A percentile compares a stretch with the other conserved stretches of the same genome.
phyloP scores from a whole-genome alignment of 2,888 invertebrate genomes.

The Hermodice carunculata region DNA sequence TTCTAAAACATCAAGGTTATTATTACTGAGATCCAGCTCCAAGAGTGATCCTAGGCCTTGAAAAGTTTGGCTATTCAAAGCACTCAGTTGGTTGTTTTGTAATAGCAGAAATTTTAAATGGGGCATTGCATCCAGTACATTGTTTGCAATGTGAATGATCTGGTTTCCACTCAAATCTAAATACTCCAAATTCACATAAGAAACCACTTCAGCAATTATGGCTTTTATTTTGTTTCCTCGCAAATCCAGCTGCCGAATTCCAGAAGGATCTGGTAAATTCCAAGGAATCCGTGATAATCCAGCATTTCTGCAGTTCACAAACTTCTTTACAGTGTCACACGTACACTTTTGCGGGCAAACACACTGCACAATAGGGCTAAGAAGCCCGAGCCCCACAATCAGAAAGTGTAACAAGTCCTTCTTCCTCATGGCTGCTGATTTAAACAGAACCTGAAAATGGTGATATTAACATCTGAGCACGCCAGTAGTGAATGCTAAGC shows the following conservation, averaged over 20 bases:
- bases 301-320: constrained; percentile 17
- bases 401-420: too few relatives aligned
- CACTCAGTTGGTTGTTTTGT: constrained; percentile 15
- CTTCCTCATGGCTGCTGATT: too few relatives aligned
- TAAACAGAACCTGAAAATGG: too few relatives aligned
- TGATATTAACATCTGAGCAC: too few relatives aligned
- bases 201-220: constrained; percentile 15
- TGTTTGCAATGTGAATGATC: constrained; percentile 10
- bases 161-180: constrained; percentile 28
- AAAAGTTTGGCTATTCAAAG: constrained; percentile 11
- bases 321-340: constrained; percentile 7
- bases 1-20: constrained; percentile 8
- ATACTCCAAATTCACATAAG: constrained; percentile 23
- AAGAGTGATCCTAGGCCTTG: constrained; percentile 5
- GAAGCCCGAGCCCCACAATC: too few relatives aligned
- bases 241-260: constrained; percentile 20
- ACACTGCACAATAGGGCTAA: too few relatives aligned
- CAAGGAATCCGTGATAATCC: constrained; percentile 20
- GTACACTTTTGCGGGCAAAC: constrained; percentile 17
- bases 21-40: constrained; percentile 22
- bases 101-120: constrained; percentile 16
- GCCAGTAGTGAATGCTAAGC: too few relatives aligned
- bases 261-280: constrained; percentile 25
- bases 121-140: constrained; percentile 14
- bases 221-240: constrained; percentile 19